A percentile compares a stretch with the other conserved stretches of the same genome.
Evolutionary conservation across 2,113 vertebrate species (phyloP).

Genomic region (Anolis carolinensis): DNA sequence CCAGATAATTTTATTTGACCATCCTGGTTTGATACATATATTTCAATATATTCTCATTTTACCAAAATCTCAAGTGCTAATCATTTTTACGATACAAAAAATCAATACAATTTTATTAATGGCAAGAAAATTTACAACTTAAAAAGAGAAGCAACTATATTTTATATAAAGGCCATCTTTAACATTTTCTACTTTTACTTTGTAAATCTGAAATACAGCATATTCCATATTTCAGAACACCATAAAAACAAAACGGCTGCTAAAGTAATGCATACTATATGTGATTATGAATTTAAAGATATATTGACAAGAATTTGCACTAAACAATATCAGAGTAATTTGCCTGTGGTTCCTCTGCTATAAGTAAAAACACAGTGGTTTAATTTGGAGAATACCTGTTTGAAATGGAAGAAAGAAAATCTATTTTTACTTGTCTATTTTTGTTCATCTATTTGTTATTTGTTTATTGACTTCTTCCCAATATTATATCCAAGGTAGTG

Average conservation of each 20-base stretch:
- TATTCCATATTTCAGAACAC: not conserved
- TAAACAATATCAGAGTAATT: not conserved
- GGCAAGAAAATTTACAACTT: not conserved
- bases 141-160: not conserved
- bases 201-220: not conserved
- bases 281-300: not conserved
- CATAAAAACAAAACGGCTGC: not conserved
- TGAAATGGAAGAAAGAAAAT: not conserved
- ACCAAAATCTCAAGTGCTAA: slow-evolving; percentile 14
- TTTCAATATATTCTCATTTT: not conserved
- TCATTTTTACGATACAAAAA: not conserved
- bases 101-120: not conserved
- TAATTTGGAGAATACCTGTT: not conserved
- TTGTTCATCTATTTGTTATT: too few species aligned
- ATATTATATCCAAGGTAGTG: too few species aligned
- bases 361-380: not conserved
- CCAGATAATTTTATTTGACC: not conserved
- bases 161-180: not conserved
- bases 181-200: not conserved
- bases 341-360: not conserved
- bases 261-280: not conserved
- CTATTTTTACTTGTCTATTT: not conserved
- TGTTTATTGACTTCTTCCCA: too few species aligned
- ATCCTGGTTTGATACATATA: not conserved
- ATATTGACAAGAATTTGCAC: not conserved